Conservation (phyloP, 35 echinoderm and acorn worm species). For the Anneissia japonica region DNA sequence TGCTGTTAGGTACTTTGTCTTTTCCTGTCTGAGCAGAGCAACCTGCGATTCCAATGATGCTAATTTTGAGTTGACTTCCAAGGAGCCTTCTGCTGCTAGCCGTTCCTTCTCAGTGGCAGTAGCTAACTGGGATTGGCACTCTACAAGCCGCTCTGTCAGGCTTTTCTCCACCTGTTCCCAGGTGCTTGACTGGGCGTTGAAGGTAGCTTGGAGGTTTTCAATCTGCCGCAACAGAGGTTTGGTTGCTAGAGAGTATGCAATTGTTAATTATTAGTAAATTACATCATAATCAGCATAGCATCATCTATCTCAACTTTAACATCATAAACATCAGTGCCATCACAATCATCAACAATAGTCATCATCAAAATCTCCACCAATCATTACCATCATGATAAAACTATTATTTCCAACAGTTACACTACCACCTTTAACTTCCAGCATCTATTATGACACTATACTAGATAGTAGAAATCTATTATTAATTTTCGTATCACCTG, state of each 20-base stretch:
- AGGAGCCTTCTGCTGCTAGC: slow-evolving; percentile 44
- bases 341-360: too few relatives aligned
- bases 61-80: slow-evolving; percentile 69
- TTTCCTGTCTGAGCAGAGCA: slow-evolving; percentile 79
- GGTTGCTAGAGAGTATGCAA: slow-evolving; percentile 48
- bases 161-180: slow-evolving; percentile 93
- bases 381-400: too few relatives aligned
- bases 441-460: too few relatives aligned
- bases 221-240: slow-evolving; percentile 83
- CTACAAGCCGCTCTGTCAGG: slow-evolving; percentile 72
- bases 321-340: too few relatives aligned
- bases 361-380: too few relatives aligned
- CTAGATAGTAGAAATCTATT: too few relatives aligned
- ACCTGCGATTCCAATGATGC: slow-evolving; percentile 91
- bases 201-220: slow-evolving; percentile 89
- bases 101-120: slow-evolving; percentile 71
- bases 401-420: too few relatives aligned
- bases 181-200: slow-evolving; percentile 72
- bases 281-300: too few relatives aligned
- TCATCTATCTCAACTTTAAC: too few relatives aligned
- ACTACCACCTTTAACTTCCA: too few relatives aligned
- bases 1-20: slow-evolving; percentile 40
- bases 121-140: slow-evolving; percentile 64
- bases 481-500: too few relatives aligned
- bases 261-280: not conserved